Base-by-base conservation (phyloP, 2,888 invertebrate species). In the Pegoplata infirma region DNA sequence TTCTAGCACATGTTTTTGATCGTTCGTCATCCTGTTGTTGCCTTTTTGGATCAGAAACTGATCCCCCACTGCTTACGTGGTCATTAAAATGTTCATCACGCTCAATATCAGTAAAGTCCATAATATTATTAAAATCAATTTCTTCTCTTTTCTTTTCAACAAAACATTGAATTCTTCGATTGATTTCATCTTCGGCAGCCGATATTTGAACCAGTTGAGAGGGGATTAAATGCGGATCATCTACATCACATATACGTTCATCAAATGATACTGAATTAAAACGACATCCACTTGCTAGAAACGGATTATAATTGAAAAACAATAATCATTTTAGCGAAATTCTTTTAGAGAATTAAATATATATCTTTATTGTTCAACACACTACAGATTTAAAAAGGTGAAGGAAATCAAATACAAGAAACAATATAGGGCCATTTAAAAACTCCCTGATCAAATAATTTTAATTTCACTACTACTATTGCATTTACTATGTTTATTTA, bases 141-240 rank as follows among this genome's bases (percentile, higher is more conserved):
- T 96, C 95, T 75, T 92, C 92, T 32, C 95, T 91, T 90, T 96
- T 97, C 81, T 93, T 91, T 81, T 93, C 92, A 36, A 95, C 94
- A 83, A 95, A 96, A 83, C 94, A 93, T 78, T 92, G 90, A 80
- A 96, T 95, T 63, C 96, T 91, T 68, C 92, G 90, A 69, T 93
- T 90, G 2, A 95, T 86, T 85, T 95, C 95, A 21, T 91, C 91
- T 77, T 91, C 91, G 1, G 91, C 90, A 0, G 94, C 95, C 84
- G 91, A 92, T 63, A 95, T 93, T 90, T 95, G 95, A 8, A 95
- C 90, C 32, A 94, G 32, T 17, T 51, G 16, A 17, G 16, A 44
- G 10, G 79, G 56, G 12, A 67, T 12, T 7, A 8, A 0, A n/a
- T 59, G 78, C 80, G 16, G 21, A 53, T 47, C 82, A 78, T 81